These are phyloP conservation scores for Pseudopleuronectes americanus DNA, from an alignment of 2,797 vertebrate species.

Conservation along the genomic window DNA sequence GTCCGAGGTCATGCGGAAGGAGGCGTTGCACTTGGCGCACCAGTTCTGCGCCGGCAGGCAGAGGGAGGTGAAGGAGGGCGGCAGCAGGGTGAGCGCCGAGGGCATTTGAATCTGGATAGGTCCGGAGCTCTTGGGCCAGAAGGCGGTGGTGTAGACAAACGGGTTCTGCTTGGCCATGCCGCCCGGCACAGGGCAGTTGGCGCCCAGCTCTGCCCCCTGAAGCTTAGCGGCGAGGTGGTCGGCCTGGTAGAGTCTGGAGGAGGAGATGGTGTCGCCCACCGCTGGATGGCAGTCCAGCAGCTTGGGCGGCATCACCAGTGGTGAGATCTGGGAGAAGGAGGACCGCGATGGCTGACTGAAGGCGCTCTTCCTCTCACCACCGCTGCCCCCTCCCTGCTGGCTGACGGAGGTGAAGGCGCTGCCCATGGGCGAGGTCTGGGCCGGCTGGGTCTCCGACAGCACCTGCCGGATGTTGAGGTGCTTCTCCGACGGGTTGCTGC, in stretches of 20 bases:
- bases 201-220: conserved; percentile 86
- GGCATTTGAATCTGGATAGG: conserved; percentile 94
- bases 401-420: conserved; percentile 91
- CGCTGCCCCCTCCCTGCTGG: conserved; percentile 80
- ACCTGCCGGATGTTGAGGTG: conserved; percentile 84
- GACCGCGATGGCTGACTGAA: conserved; percentile 92
- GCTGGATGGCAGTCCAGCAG: conserved; percentile 89
- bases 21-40: conserved; percentile 98
- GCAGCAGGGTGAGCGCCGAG: conserved; percentile 93
- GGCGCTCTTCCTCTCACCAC: conserved; percentile 90
- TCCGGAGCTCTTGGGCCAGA: conserved; percentile 94
- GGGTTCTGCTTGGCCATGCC: conserved; percentile 92
- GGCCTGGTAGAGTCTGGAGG: conserved; percentile 89
- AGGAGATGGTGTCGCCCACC: conserved; percentile 86
- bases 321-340: conserved; percentile 89
- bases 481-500: conserved; percentile 77
- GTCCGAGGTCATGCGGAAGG: conserved; percentile 98
- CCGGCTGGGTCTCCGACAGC: conserved; percentile 85
- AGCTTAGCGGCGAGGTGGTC: conserved; percentile 92
- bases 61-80: conserved; percentile 96
- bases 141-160: conserved; percentile 92
- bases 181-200: conserved; percentile 82
- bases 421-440: conserved; percentile 77
- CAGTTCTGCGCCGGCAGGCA: conserved; percentile 98
- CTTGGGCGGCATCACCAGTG: conserved; percentile 92